Percentiles rank a stretch among this genome's conserved stretches.
phyloP scores from a whole-genome alignment of 1,140 invertebrate genomes.

The Laupala kohalensis region DNA sequence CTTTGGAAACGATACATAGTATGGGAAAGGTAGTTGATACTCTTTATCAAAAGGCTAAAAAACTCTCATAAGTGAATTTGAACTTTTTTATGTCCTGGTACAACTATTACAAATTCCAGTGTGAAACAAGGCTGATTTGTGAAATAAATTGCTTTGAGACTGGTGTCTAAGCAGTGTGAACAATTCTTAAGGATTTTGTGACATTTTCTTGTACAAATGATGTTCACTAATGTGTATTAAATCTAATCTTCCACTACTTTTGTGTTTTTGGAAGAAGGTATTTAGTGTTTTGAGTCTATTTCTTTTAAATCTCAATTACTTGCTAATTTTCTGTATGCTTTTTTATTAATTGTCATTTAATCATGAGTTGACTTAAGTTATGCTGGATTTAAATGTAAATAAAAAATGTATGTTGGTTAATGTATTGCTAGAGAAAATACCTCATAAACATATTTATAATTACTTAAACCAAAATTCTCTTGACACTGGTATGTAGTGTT shows the following conservation, averaged over 20 bases:
- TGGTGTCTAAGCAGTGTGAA: background rate
- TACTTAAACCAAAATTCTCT: background rate
- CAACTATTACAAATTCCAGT: background rate
- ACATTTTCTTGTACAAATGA: background rate
- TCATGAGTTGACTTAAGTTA: background rate
- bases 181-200: background rate
- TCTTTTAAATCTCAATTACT: background rate
- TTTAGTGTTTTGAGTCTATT: background rate
- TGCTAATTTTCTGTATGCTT: background rate
- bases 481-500: too few species aligned
- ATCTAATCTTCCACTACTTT: background rate
- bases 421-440: background rate
- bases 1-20: slow-evolving; percentile 91
- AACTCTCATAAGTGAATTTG: slow-evolving; percentile 62
- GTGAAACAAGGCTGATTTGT: background rate
- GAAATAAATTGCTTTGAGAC: background rate
- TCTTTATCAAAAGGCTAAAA: slow-evolving; percentile 96
- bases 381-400: background rate
- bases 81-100: background rate
- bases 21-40: slow-evolving; percentile 99
- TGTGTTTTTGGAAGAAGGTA: background rate
- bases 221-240: background rate
- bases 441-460: background rate
- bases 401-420: background rate
- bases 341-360: background rate